phyloP scores from a whole-genome alignment of 1,140 invertebrate species.

The Drosophila mayri region DNA sequence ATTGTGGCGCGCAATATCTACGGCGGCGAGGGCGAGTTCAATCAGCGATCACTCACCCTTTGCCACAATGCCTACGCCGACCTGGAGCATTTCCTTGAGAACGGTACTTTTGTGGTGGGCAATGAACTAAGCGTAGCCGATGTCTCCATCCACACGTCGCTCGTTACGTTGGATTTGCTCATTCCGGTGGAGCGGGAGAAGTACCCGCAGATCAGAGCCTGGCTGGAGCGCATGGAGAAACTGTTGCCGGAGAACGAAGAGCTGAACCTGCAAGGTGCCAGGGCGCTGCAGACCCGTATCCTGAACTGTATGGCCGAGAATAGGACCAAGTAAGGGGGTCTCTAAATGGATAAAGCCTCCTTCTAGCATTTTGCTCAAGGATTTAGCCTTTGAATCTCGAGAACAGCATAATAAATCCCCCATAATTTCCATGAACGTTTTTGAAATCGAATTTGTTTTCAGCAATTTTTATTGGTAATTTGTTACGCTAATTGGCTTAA shows the following conservation, averaged over 20 bases:
- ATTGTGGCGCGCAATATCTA: constrained; percentile 79
- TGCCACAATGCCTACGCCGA: constrained; percentile 85
- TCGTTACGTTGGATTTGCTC: constrained; percentile 81
- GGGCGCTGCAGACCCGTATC: constrained; percentile 55
- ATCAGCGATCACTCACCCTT: constrained; percentile 54
- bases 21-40: constrained; percentile 69
- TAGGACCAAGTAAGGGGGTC: constrained; percentile 26
- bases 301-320: constrained; percentile 58
- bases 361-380: background rate
- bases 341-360: background rate
- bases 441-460: constrained; percentile 41
- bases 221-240: constrained; percentile 64
- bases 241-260: constrained; percentile 68
- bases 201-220: constrained; percentile 50
- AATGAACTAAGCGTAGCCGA: constrained; percentile 87
- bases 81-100: constrained; percentile 85
- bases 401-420: background rate
- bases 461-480: constrained; percentile 46
- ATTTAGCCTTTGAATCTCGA: background rate
- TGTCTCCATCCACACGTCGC: constrained; percentile 85
- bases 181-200: constrained; percentile 64
- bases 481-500: constrained; percentile 69
- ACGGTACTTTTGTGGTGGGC: constrained; percentile 85
- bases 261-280: constrained; percentile 66
- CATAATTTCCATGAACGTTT: background rate